Evolutionary conservation across 2,888 invertebrate species (phyloP).

Genomic region (Hanleya hanleyi): DNA sequence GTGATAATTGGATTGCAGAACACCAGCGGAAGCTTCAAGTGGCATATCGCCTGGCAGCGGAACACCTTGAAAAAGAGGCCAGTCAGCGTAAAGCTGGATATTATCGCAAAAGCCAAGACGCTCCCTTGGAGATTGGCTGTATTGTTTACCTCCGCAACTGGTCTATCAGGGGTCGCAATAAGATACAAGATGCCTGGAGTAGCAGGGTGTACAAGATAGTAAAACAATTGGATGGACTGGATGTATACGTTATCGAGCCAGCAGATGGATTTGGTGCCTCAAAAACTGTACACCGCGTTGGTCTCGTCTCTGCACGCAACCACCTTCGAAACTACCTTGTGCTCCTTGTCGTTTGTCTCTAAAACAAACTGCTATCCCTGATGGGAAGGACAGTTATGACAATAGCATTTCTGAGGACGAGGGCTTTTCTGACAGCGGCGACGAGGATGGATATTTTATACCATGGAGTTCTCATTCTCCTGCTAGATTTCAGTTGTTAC

Average conservation of each 20-base stretch:
- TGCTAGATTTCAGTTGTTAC: too few species aligned
- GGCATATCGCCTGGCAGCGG: neutral
- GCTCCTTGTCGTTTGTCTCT: too few species aligned
- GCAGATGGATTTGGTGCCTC: neutral
- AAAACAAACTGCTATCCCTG: too few species aligned
- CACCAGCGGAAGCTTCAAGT: neutral
- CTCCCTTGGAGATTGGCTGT: neutral
- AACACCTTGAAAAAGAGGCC: neutral
- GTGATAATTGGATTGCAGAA: neutral
- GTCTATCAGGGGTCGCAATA: neutral
- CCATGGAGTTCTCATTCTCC: too few species aligned
- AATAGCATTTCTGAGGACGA: too few species aligned
- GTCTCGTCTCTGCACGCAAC: neutral
- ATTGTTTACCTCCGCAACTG: neutral
- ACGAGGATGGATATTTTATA: too few species aligned
- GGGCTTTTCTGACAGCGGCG: too few species aligned
- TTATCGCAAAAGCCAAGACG: neutral
- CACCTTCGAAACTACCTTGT: too few species aligned
- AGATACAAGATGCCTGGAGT: conserved; percentile 5
- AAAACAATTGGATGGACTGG: neutral
- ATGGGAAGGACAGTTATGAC: too few species aligned
- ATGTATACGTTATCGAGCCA: neutral
- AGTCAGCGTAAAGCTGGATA: neutral
- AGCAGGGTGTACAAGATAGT: neutral
- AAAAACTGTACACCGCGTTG: neutral